Conservation (phyloP, 2,113 vertebrate species). For the Stercorarius parasiticus region DNA sequence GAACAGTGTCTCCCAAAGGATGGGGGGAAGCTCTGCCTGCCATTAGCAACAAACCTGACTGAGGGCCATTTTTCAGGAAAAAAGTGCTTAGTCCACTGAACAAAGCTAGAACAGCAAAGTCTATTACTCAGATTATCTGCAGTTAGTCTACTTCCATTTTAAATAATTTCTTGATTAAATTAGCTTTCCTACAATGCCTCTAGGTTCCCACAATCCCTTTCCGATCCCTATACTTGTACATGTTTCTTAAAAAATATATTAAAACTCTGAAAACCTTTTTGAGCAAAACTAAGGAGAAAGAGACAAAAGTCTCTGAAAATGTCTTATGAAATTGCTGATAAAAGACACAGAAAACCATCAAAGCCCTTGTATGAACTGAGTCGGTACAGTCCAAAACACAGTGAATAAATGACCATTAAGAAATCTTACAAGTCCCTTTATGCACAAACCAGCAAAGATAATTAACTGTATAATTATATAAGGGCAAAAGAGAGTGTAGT, state of each 20-base stretch:
- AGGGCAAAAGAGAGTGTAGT: conserved; percentile 12
- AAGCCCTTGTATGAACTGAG: background rate
- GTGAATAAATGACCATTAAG: conserved; percentile 31
- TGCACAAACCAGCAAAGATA: conserved; percentile 20
- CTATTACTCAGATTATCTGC: background rate
- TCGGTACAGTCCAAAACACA: background rate
- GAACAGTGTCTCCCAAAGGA: background rate
- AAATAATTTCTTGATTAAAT: background rate
- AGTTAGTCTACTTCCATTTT: background rate
- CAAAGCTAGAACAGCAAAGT: background rate
- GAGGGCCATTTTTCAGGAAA: background rate
- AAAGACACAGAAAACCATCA: background rate
- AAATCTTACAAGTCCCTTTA: conserved; percentile 25
- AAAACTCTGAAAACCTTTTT: background rate
- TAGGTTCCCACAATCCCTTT: background rate
- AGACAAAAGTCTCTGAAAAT: conserved; percentile 5
- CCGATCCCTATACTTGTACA: rapidly evolving
- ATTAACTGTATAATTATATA: conserved; percentile 28
- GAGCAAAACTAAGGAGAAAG: background rate
- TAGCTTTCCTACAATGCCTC: background rate
- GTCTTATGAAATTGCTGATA: background rate
- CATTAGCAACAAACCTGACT: background rate
- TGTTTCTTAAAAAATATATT: background rate
- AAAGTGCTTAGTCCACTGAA: background rate
- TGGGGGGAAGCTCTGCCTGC: background rate